Base-by-base conservation (phyloP, 2,888 invertebrate species). In the Diaphora mendica region DNA sequence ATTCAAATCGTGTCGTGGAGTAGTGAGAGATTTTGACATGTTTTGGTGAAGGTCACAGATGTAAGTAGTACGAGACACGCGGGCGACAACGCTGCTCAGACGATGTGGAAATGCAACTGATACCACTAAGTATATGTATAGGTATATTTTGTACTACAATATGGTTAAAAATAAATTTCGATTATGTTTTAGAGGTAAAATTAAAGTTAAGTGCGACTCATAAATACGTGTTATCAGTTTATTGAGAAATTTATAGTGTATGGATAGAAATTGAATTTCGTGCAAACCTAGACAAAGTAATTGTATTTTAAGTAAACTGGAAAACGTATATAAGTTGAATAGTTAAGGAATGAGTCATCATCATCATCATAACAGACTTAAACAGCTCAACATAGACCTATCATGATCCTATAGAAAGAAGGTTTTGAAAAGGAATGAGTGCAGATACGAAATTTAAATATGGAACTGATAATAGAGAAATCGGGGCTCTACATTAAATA, bases 31-130 rank as follows among this genome's bases (percentile, higher is more conserved):
- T 88, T 87, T 88, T 85, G 85, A 80, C 83, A 87, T 85, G 84
- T 85, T 87, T 86, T 87, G 87, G 90, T 88, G 86, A 86, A 87
- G 89, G 91, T 88, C 91, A 90, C 91, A 91, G 88, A 90, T 91
- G 91, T 89, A 91, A 87, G 90, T 89, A 82, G 87, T 87, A 87
- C 92, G 92, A 94, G 94, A 94, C 93, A 93, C 86, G 88, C 90
- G 90, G 94, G 94, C 93, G 94, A 91, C 93, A 90, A 87, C 85
- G 87, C 83, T 86, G 84, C 86, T 88, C 85, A 87, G 86, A 88
- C 87, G 85, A 88, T 91, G 91, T 91, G 87, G 89, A 91, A 91
- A 90, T 90, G 88, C 88, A 89, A 87, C 84, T 81, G 84, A 87
- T 87, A 85, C 83, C 84, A 82, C 72, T 76, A 66, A 66, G 70